Percentiles rank a stretch among this genome's conserved stretches.
These are phyloP conservation scores for Andrena hattorfiana DNA, from an alignment of 2,888 invertebrate species.

Conservation along the genomic window DNA sequence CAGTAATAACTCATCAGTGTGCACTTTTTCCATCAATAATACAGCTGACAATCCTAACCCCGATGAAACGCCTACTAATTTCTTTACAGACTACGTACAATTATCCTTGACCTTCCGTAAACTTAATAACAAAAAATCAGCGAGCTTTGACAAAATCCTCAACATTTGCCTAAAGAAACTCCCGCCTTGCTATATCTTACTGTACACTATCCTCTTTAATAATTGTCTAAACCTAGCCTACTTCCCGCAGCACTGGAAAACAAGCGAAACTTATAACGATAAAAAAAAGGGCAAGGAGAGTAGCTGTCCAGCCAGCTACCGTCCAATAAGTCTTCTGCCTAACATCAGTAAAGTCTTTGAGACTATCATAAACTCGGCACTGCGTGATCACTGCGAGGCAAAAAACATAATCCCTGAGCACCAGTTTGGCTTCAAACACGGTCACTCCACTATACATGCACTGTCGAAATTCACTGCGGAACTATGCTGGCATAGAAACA, in stretches of 20 bases:
- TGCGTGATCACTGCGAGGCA: conserved; percentile 27
- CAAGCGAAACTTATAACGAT: conserved; percentile 14
- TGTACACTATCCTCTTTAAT: conserved; percentile 18
- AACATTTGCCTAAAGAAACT: conserved; percentile 17
- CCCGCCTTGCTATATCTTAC: background rate
- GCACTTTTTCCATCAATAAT: background rate
- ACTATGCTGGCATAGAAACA: conserved; percentile 45
- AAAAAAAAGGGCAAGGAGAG: conserved; percentile 19
- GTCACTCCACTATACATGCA: background rate
- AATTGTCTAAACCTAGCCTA: conserved; percentile 23
- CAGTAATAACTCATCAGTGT: background rate
- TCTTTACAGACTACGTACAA: background rate
- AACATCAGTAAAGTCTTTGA: conserved; percentile 72
- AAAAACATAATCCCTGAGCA: conserved; percentile 62
- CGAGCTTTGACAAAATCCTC: conserved; percentile 11
- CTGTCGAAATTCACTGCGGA: conserved; percentile 36
- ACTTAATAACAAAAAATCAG: conserved; percentile 33
- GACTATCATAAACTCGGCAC: conserved; percentile 55
- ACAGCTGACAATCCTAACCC: background rate
- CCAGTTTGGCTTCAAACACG: conserved; percentile 64
- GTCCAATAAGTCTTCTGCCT: conserved; percentile 57
- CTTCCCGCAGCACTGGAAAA: conserved; percentile 19
- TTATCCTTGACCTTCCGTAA: background rate
- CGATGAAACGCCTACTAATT: background rate
- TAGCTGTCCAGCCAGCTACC: background rate